Percentiles rank a stretch among this genome's conserved stretches.
Conservation (phyloP, 2,113 vertebrate species). For the Plotosus lineatus region DNA sequence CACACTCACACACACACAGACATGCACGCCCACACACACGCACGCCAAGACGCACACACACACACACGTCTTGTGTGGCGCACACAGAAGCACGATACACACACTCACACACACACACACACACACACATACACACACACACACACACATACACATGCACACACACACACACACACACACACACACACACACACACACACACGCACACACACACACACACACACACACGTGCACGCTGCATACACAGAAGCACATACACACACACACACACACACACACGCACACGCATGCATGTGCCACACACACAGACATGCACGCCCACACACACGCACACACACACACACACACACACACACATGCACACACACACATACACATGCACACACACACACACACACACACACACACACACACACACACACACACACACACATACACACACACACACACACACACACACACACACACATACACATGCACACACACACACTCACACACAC, state of each 20-base stretch:
- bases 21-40: background rate
- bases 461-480: conserved; percentile 21
- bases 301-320: no score
- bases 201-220: conserved; percentile 25
- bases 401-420: conserved; percentile 24
- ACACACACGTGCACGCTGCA: no score
- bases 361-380: background rate
- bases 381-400: conserved; percentile 20
- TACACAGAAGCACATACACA: no score
- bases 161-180: background rate
- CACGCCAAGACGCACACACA: conserved; percentile 23
- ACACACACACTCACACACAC: conserved; percentile 25
- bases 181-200: conserved; percentile 4
- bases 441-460: background rate
- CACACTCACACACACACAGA: conserved; percentile 3
- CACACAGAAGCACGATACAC: no score
- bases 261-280: no score
- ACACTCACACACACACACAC: background rate
- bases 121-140: conserved; percentile 24
- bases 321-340: conserved; percentile 31
- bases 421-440: no score
- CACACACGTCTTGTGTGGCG: no score
- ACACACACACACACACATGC: conserved; percentile 28
- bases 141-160: conserved; percentile 25
- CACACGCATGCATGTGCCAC: no score